Base-by-base conservation (phyloP, 1,140 invertebrate genomes). In the Drosophila rhopaloa region DNA sequence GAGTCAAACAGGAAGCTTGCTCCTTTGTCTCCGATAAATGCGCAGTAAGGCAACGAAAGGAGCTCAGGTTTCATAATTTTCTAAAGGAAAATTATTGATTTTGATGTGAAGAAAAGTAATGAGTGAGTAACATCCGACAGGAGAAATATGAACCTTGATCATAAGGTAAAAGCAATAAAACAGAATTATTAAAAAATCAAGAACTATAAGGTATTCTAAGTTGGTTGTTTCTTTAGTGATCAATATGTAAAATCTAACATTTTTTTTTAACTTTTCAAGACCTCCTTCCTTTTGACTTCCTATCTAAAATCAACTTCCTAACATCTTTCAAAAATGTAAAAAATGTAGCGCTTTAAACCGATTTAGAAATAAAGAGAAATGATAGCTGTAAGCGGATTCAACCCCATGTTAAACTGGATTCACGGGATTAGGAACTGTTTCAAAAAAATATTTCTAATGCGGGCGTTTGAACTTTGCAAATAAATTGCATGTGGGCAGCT, bases 401-500 rank as follows among this genome's bases (percentile, higher is more conserved):
- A 44, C 56, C 32, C 59, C 58, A 46, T 46, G 59, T 63, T 44
- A 54, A 65, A 46, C 48, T 58, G 50, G 41, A 66, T 54, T 63
- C 44, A 56, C 10, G 27, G 74, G 77, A 82, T 86, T 82, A 57
- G 44, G 57, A 58, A 46, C n/a, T 58, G 29, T 61, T 44, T 73
- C 37, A 16, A 65, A 77, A 77, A 27, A 61, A 9, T 38, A 44
- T 57, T 37, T 46, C 9, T 40, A 46, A 79, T 88, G 84, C 83
- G 83, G 84, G 83, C 55, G 71, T 38, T 56, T 7, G 41, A 68
- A 66, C 50, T 54, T 84, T 78, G 65, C 59, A 13, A 44, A 48
- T 61, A 43, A 74, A 80, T 71, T 24, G n/a, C 74, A 88, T 81
- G 76, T 80, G 84, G 84, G 77, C 84, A 88, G 84, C 84, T 88